Base-by-base conservation (phyloP, 2,888 invertebrate genomes). In the Noctua pronuba region DNA sequence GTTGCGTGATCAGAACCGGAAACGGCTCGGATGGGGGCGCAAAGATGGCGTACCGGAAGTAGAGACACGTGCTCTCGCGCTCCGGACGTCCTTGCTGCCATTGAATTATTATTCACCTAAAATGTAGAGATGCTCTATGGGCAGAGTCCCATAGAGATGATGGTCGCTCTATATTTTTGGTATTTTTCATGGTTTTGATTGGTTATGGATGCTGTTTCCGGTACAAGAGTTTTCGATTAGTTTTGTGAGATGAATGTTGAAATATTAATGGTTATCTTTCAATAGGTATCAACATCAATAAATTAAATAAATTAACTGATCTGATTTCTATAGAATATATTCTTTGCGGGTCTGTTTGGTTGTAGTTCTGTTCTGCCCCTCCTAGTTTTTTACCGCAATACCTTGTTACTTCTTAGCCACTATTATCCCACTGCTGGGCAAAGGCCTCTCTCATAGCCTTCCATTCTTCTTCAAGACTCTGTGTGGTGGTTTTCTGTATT, bases 21-120 rank as follows among this genome's bases (percentile, higher is more conserved):
- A 94, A 87, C 87, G 88, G 89, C 87, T 89, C 85, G 90, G 91
- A 90, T 91, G 92, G 94, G 91, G 90, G 92, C 92, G 93, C 94
- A 95, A 96, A 96, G 96, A 96, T 96, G 96, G 96, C 96, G 93
- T 92, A 90, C 94, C 95, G 96, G 96, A 96, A 94, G 90, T 88
- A 88, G 92, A 87, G 96, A 96, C 96, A 96, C 96, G 96, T 96
- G 96, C 96, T 96, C 93, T 89, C 89, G 91, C 94, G 91, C 95
- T 90, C 95, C 95, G 96, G 96, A 96, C 90, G 92, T 96, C 96
- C 93, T 92, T 92, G 92, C 93, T 92, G 91, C 95, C 95, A 95
- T 95, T 96, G 96, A 96, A 94, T 96, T 96, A 96, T 96, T 94
- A 94, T 94, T 89, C 91, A 92, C 91, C 90, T 91, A 92, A 92